These are phyloP conservation scores for Idaea dimidiata DNA, from an alignment of 2,888 invertebrate species.

Conservation along the genomic window DNA sequence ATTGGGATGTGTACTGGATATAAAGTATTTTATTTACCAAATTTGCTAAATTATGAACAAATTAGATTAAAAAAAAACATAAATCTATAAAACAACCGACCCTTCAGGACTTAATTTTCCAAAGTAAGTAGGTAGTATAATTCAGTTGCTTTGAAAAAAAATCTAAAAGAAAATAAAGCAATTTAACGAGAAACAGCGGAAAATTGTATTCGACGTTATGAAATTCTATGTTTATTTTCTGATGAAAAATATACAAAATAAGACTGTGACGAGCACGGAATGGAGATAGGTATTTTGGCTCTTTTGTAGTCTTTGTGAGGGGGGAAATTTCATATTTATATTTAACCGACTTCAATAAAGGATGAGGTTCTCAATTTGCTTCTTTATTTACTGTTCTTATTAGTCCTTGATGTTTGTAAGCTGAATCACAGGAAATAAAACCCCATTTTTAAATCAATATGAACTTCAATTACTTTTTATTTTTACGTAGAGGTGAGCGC, in stretches of 20 bases:
- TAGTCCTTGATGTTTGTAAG: not conserved
- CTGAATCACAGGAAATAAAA: too few relatives aligned
- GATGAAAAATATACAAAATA: not conserved
- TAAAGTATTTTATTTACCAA: too few relatives aligned
- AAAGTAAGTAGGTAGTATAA: not conserved
- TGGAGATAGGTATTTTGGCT: not conserved
- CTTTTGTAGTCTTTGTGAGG: not conserved
- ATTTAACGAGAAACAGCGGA: not conserved
- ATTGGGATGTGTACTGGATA: too few relatives aligned
- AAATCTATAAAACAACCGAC: not conserved
- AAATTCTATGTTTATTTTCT: not conserved
- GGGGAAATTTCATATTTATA: not conserved
- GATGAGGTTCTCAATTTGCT: not conserved
- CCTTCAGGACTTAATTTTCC: not conserved
- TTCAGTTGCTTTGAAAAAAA: not conserved
- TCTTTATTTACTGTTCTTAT: not conserved
- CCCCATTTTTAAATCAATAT: too few relatives aligned
- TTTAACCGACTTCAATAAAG: not conserved
- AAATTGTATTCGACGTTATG: not conserved
- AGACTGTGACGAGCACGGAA: not conserved
- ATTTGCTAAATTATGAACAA: too few relatives aligned
- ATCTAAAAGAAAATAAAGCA: not conserved
- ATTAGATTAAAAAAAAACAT: too few relatives aligned
- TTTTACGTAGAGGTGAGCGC: too few relatives aligned
- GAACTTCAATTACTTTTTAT: too few relatives aligned